A percentile compares a stretch with the other conserved stretches of the same genome.
Evolutionary conservation across 2,888 invertebrate species (phyloP).

Genomic region (Acanthopleura granulata): DNA sequence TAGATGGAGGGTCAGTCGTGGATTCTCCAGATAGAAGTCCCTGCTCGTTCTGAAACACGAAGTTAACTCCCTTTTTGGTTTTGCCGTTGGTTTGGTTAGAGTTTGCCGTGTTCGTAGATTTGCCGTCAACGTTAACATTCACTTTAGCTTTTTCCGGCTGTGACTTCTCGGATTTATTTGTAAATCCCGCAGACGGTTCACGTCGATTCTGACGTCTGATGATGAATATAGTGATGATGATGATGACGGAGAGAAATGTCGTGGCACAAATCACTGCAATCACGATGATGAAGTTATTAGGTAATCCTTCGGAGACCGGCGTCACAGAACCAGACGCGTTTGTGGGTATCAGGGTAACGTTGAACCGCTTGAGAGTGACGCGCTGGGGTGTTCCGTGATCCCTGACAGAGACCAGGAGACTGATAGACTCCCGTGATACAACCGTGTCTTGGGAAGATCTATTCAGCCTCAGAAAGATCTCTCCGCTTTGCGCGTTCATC

Average conservation of each 20-base stretch:
- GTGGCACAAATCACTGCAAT: constrained; percentile 52
- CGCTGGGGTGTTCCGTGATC: constrained; percentile 45
- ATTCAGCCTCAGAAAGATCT: constrained; percentile 45
- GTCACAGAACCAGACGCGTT: constrained; percentile 28
- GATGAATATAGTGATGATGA: constrained; percentile 49
- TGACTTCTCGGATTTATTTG: too few species aligned
- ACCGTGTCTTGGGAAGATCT: background rate
- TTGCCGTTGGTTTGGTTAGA: background rate
- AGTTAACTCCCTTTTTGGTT: constrained; percentile 12
- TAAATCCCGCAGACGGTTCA: background rate
- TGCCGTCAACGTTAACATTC: too few species aligned
- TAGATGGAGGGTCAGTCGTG: background rate
- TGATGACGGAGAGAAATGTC: constrained; percentile 49
- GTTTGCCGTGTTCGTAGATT: too few species aligned
- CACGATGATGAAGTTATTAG: constrained; percentile 46
- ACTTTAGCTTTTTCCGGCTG: too few species aligned
- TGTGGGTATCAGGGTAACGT: constrained; percentile 40
- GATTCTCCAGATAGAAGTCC: background rate
- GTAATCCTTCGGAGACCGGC: constrained; percentile 25
- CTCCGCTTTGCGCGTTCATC: constrained; percentile 68
- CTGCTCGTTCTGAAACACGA: background rate
- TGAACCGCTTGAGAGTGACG: constrained; percentile 33
- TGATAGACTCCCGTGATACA: background rate
- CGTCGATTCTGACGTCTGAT: constrained; percentile 28
- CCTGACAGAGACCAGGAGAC: constrained; percentile 29